Conservation (phyloP, 2,888 invertebrate genomes). For the Stratiomys singularior region DNA sequence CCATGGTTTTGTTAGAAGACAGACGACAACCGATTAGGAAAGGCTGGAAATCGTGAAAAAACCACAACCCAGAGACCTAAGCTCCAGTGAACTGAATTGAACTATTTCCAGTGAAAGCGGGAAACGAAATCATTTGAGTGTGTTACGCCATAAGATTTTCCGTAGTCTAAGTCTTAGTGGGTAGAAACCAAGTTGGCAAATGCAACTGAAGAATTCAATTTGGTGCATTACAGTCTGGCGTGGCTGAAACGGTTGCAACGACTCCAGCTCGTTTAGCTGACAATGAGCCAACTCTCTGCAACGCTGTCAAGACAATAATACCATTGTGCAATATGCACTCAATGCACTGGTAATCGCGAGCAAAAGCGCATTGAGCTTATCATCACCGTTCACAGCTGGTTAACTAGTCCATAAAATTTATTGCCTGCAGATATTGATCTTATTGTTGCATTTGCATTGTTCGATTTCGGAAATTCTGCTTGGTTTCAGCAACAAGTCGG, state of each 20-base stretch:
- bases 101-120: conserved; percentile 48
- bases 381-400: conserved; percentile 42
- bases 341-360: conserved; percentile 26
- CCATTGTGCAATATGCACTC: conserved; percentile 38
- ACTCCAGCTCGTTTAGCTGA: not conserved
- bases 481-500: not conserved
- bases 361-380: conserved; percentile 38
- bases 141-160: conserved; percentile 40
- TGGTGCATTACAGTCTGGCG: conserved; percentile 35
- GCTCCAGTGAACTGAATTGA: conserved; percentile 15
- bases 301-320: conserved; percentile 37
- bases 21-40: conserved; percentile 2
- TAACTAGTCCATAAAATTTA: conserved; percentile 30
- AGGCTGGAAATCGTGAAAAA: conserved; percentile 24
- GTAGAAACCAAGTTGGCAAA: conserved; percentile 3
- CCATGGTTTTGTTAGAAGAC: not conserved
- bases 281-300: conserved; percentile 28
- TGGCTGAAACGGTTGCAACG: not conserved
- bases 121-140: conserved; percentile 48
- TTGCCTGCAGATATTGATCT: conserved; percentile 35
- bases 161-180: conserved; percentile 42
- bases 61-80: not conserved
- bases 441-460: conserved; percentile 42
- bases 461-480: not conserved
- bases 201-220: conserved; percentile 28